Percentiles rank a stretch among this genome's conserved stretches.
These are phyloP conservation scores for Drosophila bifasciata DNA, from an alignment of 1,140 invertebrate genomes.

Conservation along the genomic window DNA sequence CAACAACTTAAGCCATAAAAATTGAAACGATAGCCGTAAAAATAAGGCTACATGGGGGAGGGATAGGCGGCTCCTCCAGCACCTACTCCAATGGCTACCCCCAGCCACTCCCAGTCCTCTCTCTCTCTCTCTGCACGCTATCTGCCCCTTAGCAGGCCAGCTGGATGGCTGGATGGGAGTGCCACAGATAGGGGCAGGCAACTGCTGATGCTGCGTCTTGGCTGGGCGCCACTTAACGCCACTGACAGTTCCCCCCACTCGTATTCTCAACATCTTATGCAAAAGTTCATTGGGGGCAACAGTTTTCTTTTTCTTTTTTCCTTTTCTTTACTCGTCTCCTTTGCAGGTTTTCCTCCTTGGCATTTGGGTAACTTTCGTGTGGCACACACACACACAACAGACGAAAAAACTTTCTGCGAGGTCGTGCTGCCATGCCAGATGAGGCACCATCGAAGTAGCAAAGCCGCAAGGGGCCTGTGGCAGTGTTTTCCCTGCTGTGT, in stretches of 20 bases:
- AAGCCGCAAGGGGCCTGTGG: constrained; percentile 15
- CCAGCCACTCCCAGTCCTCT: neutral
- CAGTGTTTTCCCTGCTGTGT: constrained; percentile 18
- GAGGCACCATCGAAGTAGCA: constrained; percentile 34
- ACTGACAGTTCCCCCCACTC: constrained; percentile 37
- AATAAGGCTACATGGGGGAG: constrained; percentile 42
- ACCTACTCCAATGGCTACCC: neutral
- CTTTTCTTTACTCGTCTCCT: neutral
- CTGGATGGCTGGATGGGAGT: constrained; percentile 31
- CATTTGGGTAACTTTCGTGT: constrained; percentile 55
- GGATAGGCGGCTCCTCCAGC: neutral
- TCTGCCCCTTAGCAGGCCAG: constrained; percentile 63
- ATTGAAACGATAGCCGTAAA: constrained; percentile 73
- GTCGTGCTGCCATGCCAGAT: constrained; percentile 59
- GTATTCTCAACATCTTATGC: constrained; percentile 28
- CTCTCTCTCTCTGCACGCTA: constrained; percentile 22
- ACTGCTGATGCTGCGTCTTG: constrained; percentile 67
- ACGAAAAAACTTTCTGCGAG: constrained; percentile 44
- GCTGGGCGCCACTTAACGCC: constrained; percentile 70
- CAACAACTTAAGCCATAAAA: constrained; percentile 77
- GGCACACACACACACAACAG: constrained; percentile 17
- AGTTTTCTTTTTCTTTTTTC: constrained; percentile 26
- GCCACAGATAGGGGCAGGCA: neutral
- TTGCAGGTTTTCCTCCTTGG: constrained; percentile 10
- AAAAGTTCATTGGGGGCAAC: constrained; percentile 64